Percentiles rank a stretch among this genome's conserved stretches.
Conservation (phyloP, 2,888 invertebrate genomes). For the Eristalinus sepulchralis region DNA sequence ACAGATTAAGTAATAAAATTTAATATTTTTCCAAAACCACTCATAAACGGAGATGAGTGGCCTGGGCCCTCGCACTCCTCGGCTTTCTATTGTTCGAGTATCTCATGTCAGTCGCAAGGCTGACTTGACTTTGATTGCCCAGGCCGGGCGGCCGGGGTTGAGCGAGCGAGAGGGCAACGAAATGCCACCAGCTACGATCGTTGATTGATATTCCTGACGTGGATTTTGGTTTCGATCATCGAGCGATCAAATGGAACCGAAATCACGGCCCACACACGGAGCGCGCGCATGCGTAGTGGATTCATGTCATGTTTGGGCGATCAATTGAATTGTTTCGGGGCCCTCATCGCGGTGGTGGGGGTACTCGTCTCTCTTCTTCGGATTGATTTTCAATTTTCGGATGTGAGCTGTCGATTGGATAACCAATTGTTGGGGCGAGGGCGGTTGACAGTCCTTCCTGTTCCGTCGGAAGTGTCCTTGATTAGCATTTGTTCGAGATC, state of each 20-base stretch:
- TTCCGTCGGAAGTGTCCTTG: conserved; percentile 64
- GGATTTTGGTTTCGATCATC: conserved; percentile 54
- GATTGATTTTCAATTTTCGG: conserved; percentile 2
- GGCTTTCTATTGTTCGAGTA: conserved; percentile 57
- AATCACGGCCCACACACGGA: conserved; percentile 63
- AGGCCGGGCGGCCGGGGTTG: background rate
- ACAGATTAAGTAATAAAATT: conserved; percentile 67
- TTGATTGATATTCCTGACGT: conserved; percentile 70
- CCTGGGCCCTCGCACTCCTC: conserved; percentile 27
- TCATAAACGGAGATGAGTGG: conserved; percentile 50
- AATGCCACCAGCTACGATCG: conserved; percentile 68
- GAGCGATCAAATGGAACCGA: conserved; percentile 69
- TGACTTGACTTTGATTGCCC: conserved; percentile 49
- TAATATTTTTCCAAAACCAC: conserved; percentile 61
- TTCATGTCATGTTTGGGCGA: conserved; percentile 62
- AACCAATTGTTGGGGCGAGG: conserved; percentile 5
- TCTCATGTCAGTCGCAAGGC: conserved; percentile 50
- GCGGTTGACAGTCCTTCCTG: background rate
- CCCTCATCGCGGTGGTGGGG: background rate
- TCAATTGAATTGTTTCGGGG: conserved; percentile 67
- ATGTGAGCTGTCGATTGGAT: conserved; percentile 46
- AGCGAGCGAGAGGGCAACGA: conserved; percentile 5
- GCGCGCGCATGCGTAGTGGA: conserved; percentile 46
- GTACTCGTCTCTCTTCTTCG: too few species aligned
- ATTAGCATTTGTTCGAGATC: conserved; percentile 39